phyloP scores from a whole-genome alignment of 1,140 invertebrate species.

The Drosophila prosaltans region DNA sequence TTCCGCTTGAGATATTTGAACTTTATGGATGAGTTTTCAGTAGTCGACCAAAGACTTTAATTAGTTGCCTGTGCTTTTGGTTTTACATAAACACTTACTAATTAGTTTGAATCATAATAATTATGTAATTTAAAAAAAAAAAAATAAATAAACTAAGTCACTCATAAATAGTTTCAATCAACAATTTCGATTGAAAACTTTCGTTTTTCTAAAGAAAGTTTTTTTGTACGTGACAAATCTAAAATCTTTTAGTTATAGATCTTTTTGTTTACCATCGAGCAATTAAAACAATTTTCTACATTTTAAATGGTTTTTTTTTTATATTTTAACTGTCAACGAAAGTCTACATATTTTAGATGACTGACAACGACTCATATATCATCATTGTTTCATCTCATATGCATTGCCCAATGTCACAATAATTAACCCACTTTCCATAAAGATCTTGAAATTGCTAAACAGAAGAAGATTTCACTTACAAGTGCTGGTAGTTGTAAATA shows the following conservation, averaged over 20 bases:
- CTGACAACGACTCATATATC: conserved; percentile 22
- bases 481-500: conserved; percentile 9
- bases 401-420: conserved; percentile 74
- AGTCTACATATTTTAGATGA: conserved; percentile 30
- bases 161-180: conserved; percentile 5
- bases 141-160: background rate
- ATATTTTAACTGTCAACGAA: conserved; percentile 59
- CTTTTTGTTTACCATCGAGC: background rate
- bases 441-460: conserved; percentile 59
- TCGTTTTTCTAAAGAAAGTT: conserved; percentile 38
- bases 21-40: conserved; percentile 49
- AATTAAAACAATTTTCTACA: conserved; percentile 55
- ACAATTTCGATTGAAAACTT: conserved; percentile 29
- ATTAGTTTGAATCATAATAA: conserved; percentile 35
- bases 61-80: conserved; percentile 45
- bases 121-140: conserved; percentile 30
- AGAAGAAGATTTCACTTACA: conserved; percentile 69
- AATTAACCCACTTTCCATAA: conserved; percentile 66
- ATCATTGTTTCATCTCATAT: conserved; percentile 22
- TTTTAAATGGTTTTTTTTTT: background rate
- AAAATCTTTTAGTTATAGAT: conserved; percentile 51
- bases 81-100: conserved; percentile 49
- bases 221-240: conserved; percentile 41
- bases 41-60: conserved; percentile 50
- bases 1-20: conserved; percentile 74